Conservation (phyloP, 2,797 vertebrate genomes). For the Cheirogaleus major region DNA sequence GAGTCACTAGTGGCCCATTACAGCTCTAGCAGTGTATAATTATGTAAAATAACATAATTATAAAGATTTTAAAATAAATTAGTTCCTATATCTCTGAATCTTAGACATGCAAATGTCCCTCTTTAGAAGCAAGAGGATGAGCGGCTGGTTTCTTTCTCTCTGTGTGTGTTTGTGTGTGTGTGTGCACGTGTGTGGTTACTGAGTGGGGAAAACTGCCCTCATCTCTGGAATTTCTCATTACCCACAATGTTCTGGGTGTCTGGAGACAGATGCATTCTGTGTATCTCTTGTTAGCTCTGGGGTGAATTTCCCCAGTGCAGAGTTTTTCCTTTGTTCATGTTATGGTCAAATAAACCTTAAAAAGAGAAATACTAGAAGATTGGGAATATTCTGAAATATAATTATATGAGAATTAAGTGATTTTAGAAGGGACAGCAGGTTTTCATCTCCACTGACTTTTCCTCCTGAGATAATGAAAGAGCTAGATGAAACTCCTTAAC, state of each 20-base stretch:
- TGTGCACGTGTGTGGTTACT: background rate
- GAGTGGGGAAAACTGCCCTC: constrained; percentile 21
- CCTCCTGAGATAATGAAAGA: constrained; percentile 61
- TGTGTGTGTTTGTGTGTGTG: background rate
- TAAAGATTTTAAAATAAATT: constrained; percentile 18
- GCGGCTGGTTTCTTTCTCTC: background rate
- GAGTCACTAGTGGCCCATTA: background rate
- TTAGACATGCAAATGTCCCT: constrained; percentile 51
- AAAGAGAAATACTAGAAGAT: constrained; percentile 68
- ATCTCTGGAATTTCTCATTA: constrained; percentile 61
- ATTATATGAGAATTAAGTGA: constrained; percentile 63
- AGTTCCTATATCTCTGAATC: constrained; percentile 43
- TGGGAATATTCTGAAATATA: constrained; percentile 65
- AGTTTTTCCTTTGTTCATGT: constrained; percentile 56
- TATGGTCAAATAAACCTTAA: constrained; percentile 69
- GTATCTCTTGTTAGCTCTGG: constrained; percentile 55
- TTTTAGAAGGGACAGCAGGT: constrained; percentile 58
- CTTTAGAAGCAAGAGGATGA: constrained; percentile 42
- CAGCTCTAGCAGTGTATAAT: background rate
- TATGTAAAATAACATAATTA: background rate
- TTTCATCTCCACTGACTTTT: constrained; percentile 62
- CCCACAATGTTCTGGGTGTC: constrained; percentile 37
- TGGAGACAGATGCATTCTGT: constrained; percentile 32
- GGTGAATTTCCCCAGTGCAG: constrained; percentile 39
- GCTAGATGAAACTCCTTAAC: constrained; percentile 23